phyloP scores from a whole-genome alignment of 1,140 invertebrate genomes.

The Plectrocnemia conspersa region DNA sequence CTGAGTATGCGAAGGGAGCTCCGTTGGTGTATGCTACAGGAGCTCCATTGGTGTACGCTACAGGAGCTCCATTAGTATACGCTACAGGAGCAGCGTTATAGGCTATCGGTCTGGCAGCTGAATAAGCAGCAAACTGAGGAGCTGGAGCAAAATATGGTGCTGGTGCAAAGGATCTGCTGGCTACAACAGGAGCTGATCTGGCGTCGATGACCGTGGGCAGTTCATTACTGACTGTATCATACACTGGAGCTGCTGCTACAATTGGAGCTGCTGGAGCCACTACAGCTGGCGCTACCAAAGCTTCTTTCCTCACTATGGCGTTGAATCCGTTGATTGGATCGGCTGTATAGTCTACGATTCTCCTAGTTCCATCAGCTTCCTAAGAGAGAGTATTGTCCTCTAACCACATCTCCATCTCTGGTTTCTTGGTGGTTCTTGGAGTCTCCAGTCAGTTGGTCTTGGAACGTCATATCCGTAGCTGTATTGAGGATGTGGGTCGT shows the following conservation, averaged over 20 bases:
- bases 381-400: slow-evolving; percentile 55
- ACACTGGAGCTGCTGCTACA: background rate
- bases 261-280: slow-evolving; percentile 10
- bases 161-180: background rate
- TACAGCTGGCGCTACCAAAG: slow-evolving; percentile 19
- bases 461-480: slow-evolving; percentile 57
- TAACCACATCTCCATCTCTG: slow-evolving; percentile 56
- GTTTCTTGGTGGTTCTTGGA: slow-evolving; percentile 58
- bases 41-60: slow-evolving; percentile 18
- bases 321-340: slow-evolving; percentile 60
- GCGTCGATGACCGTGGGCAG: slow-evolving; percentile 7
- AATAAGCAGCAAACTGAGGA: slow-evolving; percentile 21
- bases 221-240: background rate
- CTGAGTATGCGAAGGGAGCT: slow-evolving; percentile 24
- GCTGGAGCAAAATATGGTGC: slow-evolving; percentile 1
- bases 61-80: slow-evolving; percentile 18
- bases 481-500: slow-evolving; percentile 57
- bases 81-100: slow-evolving; percentile 17
- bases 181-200: background rate
- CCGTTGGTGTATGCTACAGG: background rate
- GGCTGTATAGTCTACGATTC: slow-evolving; percentile 55
- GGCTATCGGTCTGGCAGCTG: background rate
- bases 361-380: slow-evolving; percentile 55
- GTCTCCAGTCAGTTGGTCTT: slow-evolving; percentile 57
- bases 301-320: slow-evolving; percentile 46